phyloP scores from a whole-genome alignment of 1,140 invertebrate genomes.

The Drosophila gunungcola region DNA sequence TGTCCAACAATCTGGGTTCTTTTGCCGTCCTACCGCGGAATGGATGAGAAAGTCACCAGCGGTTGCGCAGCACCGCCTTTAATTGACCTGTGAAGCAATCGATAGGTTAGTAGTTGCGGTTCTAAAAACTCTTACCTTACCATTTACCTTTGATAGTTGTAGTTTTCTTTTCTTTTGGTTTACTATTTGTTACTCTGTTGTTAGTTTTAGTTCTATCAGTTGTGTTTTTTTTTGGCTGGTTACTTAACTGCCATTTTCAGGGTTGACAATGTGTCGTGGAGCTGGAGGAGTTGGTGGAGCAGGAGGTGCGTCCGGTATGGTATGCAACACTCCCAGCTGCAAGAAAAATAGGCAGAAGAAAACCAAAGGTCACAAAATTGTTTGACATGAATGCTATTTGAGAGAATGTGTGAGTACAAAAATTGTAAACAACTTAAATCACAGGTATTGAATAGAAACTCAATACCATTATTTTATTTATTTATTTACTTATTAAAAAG shows the following conservation, averaged over 20 bases:
- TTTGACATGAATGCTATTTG: neutral
- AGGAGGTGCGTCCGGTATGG: neutral
- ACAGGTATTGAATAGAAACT: slow-evolving; percentile 4
- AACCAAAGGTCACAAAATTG: slow-evolving; percentile 1
- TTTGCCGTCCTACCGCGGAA: slow-evolving; percentile 31
- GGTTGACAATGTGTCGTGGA: slow-evolving; percentile 15
- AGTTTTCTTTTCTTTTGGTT: neutral
- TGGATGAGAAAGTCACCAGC: slow-evolving; percentile 14
- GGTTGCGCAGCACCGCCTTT: slow-evolving; percentile 40
- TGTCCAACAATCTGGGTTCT: slow-evolving; percentile 51
- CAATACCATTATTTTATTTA: neutral
- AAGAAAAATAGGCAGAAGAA: slow-evolving; percentile 1
- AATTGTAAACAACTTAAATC: neutral
- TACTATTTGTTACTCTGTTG: neutral
- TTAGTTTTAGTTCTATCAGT: too few relatives aligned
- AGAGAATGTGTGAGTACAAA: slow-evolving; percentile 8
- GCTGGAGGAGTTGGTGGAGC: neutral
- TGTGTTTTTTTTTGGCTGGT: neutral
- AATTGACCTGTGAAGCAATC: neutral
- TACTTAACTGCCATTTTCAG: slow-evolving; percentile 48
- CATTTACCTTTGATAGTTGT: neutral
- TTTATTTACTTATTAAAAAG: too few relatives aligned
- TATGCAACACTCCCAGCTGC: slow-evolving; percentile 23
- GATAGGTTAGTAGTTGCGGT: neutral
- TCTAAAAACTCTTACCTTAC: neutral